Base-by-base conservation (phyloP, 1,140 invertebrate species). In the Leguminivora glycinivorella region DNA sequence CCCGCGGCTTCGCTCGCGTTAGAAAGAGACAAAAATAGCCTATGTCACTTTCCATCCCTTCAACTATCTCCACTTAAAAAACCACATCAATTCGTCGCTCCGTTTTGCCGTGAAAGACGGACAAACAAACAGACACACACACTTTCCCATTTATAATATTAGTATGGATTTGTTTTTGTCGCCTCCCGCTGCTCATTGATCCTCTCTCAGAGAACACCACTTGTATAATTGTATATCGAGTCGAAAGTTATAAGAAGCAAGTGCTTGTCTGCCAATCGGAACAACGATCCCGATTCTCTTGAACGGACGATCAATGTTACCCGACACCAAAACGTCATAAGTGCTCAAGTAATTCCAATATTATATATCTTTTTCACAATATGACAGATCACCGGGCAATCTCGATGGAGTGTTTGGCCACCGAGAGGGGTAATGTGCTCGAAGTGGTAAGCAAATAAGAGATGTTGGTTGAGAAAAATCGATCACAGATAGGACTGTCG, bases 391-490 rank as follows among this genome's bases (percentile, higher is more conserved):
- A 14, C 26, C 14, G 22, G 26, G 58, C 58, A 63, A 63, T 63
- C 25, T 29, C 19, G 19, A 4, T 63, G 19, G 26, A 63, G 58
- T 63, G 58, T 63, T 63, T 63, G 58, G 1, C 17, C 58, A 17
- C 58, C n/a, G 58, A 29, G 58, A 63, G 26, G 58, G 58, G 58
- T 63, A 63, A 31, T 29, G 58, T 22, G n/a, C 25, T 31, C 7
- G 5, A 17, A n/a, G 14, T 9, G n/a, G 25, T 29, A 34, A 17
- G 58, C 26, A 29, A 63, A 58, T 58, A 58, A 29, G 52, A n/a
- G 24, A 60, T 60, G 26, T 34, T n/a, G 58, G 26, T 29, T n/a
- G n/a, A n/a, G 26, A 9, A 60, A 60, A 63, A 63, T 63, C 58
- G 58, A 63, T 63, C 58, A 63, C 7, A 22, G 47, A 52, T 19